Percentiles rank a stretch among this genome's conserved stretches.
Conservation (phyloP, 2,797 vertebrate species). For the Acomys russatus region DNA sequence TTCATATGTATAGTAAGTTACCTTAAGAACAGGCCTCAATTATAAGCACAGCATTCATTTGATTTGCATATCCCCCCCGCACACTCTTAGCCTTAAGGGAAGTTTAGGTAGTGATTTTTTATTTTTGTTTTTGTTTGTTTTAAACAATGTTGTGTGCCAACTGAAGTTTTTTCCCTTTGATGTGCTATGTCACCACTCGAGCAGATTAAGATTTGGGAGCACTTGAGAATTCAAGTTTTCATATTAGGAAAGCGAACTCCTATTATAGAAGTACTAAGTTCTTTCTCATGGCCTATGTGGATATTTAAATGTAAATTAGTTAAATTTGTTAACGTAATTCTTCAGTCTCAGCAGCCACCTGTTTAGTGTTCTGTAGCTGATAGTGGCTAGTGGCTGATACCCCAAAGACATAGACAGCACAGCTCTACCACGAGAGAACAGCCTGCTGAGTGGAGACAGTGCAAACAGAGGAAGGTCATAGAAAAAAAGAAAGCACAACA, state of each 20-base stretch:
- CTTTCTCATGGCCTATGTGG: not conserved
- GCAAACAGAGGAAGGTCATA: not conserved
- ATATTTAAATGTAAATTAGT: constrained; percentile 9
- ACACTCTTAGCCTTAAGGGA: not conserved
- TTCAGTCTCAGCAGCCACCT: not conserved
- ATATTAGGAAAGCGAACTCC: not conserved
- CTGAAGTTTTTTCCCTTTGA: not conserved
- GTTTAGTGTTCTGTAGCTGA: not conserved
- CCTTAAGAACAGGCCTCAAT: not conserved
- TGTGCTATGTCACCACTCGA: not conserved
- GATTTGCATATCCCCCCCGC: not conserved
- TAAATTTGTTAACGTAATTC: not conserved
- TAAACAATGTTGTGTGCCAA: not conserved
- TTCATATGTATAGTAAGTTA: not conserved
- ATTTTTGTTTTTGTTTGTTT: too few species aligned
- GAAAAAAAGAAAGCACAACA: not conserved
- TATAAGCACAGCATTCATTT: not conserved
- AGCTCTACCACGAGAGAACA: not conserved
- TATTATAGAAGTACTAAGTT: not conserved
- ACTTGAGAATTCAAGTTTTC: not conserved
- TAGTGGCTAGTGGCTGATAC: rapidly evolving
- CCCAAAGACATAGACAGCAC: rapidly evolving
- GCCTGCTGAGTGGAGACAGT: not conserved
- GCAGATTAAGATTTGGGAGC: not conserved
- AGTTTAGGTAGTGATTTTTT: not conserved